Evolutionary conservation across 2,888 invertebrate genomes (phyloP).

Genomic region (Drosophila sordidula): DNA sequence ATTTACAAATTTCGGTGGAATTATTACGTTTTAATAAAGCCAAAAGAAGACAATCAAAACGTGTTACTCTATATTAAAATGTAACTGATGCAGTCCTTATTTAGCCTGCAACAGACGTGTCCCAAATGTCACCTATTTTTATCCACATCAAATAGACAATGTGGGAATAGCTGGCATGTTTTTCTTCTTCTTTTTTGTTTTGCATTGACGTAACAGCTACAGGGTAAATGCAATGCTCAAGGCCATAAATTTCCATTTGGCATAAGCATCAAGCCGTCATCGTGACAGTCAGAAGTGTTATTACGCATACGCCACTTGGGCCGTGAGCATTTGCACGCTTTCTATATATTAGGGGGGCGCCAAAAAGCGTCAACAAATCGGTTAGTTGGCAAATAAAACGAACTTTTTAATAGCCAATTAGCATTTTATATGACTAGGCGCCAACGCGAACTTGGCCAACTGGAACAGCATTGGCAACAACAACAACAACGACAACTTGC

Average conservation of each 20-base stretch:
- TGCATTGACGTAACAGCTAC: constrained; percentile 26
- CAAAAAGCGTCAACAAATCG: constrained; percentile 11
- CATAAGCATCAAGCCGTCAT: constrained; percentile 9
- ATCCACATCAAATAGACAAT: constrained; percentile 1
- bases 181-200: neutral
- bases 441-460: neutral
- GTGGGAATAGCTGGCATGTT: constrained; percentile 14
- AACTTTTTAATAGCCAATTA: constrained; percentile 47
- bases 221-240: constrained; percentile 37
- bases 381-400: constrained; percentile 1
- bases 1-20: too few relatives aligned
- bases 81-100: neutral
- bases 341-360: constrained; percentile 15
- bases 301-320: constrained; percentile 47
- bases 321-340: constrained; percentile 36
- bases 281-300: constrained; percentile 27
- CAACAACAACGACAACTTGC: neutral
- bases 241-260: constrained; percentile 31
- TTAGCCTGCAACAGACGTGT: constrained; percentile 11
- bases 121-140: constrained; percentile 43
- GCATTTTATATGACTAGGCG: constrained; percentile 21
- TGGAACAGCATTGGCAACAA: constrained; percentile 1
- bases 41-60: too few relatives aligned
- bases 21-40: too few relatives aligned
- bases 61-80: neutral